phyloP scores from a whole-genome alignment of 2,113 vertebrate genomes.

The Catharus fuscescens region DNA sequence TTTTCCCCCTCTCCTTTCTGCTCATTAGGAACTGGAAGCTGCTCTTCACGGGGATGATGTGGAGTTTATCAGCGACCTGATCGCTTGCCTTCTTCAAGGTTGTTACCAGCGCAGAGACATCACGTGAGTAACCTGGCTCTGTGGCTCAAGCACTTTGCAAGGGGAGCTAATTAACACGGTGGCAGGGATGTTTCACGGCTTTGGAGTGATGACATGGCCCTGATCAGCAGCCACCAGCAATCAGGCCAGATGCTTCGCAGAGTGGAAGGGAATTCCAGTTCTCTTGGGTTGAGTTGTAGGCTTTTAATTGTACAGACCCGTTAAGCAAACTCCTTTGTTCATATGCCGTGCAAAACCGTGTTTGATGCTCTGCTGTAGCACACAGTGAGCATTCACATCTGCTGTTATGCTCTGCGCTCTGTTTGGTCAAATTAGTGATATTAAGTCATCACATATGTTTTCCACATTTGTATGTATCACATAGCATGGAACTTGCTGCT shows the following conservation, averaged over 20 bases:
- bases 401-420: background rate
- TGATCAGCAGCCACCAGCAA: background rate
- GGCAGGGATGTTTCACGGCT: background rate
- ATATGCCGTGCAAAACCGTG: background rate
- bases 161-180: constrained; percentile 27
- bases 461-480: background rate
- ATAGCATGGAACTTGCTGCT: background rate
- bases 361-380: background rate
- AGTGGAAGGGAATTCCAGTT: constrained; percentile 26
- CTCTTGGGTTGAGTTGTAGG: background rate
- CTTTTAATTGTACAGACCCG: background rate
- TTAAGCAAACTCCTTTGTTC: background rate
- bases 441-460: background rate
- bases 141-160: background rate
- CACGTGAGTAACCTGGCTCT: constrained; percentile 84
- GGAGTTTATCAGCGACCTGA: constrained; percentile 91
- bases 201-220: constrained; percentile 32
- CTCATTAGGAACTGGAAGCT: constrained; percentile 90
- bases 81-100: constrained; percentile 94
- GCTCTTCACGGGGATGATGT: constrained; percentile 90
- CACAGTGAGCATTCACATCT: background rate
- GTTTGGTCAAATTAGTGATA: background rate
- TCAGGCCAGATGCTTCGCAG: background rate
- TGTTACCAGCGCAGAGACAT: constrained; percentile 97
- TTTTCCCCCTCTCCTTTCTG: background rate